A percentile compares a stretch with the other conserved stretches of the same genome.
These are phyloP conservation scores for Homarus americanus DNA, from an alignment of 1,140 invertebrate genomes.

Conservation along the genomic window DNA sequence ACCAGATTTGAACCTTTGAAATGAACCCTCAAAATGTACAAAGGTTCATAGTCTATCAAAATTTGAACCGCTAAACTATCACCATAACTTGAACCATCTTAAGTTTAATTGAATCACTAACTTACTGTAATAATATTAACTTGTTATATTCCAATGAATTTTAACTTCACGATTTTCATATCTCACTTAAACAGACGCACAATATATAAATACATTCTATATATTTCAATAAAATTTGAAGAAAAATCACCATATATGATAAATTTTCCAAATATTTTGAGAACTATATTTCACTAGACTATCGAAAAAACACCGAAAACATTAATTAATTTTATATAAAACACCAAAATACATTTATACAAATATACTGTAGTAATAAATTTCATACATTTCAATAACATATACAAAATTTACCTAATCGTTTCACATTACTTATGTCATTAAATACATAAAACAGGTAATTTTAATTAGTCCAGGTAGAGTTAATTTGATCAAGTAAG, in stretches of 20 bases:
- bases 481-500: background rate
- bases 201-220: background rate
- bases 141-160: background rate
- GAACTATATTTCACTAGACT: background rate
- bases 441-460: background rate
- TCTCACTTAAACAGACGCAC: background rate
- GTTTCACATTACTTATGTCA: background rate
- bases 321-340: background rate
- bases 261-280: background rate
- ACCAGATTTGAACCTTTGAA: background rate
- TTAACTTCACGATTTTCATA: background rate
- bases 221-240: background rate
- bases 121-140: background rate
- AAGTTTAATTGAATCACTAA: background rate
- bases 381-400: background rate
- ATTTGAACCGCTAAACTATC: background rate
- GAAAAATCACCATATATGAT: background rate
- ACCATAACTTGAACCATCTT: background rate
- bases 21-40: background rate
- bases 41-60: background rate
- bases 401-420: background rate
- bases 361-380: conserved; percentile 11
- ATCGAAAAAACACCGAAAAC: background rate
- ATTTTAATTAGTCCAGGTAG: background rate
- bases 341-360: conserved; percentile 12